phyloP scores from a whole-genome alignment of 2,797 vertebrate genomes.

The Clarias laeviceps region DNA sequence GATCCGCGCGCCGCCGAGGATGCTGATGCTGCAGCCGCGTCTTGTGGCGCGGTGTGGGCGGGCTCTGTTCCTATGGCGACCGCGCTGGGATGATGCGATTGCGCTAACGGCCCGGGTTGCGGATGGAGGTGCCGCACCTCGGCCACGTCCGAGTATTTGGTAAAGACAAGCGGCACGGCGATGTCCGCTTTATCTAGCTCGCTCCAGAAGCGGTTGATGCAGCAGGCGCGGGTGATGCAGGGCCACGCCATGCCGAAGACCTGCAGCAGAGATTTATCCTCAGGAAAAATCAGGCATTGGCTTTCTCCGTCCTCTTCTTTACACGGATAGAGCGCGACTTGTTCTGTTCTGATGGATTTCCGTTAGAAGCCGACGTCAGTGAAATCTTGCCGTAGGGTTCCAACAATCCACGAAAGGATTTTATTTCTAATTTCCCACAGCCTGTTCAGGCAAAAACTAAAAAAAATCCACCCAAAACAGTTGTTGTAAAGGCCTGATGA shows the following conservation, averaged over 20 bases:
- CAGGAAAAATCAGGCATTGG: slow-evolving; percentile 5
- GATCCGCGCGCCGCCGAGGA: slow-evolving; percentile 68
- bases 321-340: background rate
- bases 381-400: background rate
- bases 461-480: background rate
- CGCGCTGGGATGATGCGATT: slow-evolving; percentile 39
- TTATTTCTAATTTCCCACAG: no score
- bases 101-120: slow-evolving; percentile 68
- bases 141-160: slow-evolving; percentile 91
- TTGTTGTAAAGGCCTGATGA: slow-evolving; percentile 12
- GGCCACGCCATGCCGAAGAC: slow-evolving; percentile 90
- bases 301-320: background rate
- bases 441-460: background rate
- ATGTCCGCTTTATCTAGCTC: slow-evolving; percentile 97
- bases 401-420: background rate
- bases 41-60: slow-evolving; percentile 73
- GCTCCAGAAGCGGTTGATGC: slow-evolving; percentile 97
- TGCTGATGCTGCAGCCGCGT: slow-evolving; percentile 50
- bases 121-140: slow-evolving; percentile 79
- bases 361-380: background rate
- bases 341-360: background rate
- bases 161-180: slow-evolving; percentile 93
- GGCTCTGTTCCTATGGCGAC: slow-evolving; percentile 85
- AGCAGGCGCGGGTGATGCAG: slow-evolving; percentile 96
- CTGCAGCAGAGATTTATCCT: slow-evolving; percentile 32